Evolutionary conservation across 2,113 vertebrate species (phyloP).

Genomic region (Cyprinus carpio): DNA sequence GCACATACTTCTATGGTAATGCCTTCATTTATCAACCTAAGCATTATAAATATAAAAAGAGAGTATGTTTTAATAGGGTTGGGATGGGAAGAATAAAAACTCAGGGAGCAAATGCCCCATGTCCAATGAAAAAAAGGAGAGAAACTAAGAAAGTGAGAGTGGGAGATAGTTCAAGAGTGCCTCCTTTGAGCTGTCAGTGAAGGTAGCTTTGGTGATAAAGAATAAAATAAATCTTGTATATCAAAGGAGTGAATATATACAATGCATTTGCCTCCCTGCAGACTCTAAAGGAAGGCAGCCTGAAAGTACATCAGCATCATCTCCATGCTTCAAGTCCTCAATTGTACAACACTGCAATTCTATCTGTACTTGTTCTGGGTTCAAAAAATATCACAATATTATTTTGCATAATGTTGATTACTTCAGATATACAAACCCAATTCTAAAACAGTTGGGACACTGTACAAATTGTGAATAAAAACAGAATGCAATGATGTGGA

Average conservation of each 20-base stretch:
- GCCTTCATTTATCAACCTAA: background rate
- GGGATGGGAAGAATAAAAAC: background rate
- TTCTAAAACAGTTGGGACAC: too few relatives aligned
- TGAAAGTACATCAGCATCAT: background rate
- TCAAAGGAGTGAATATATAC: conserved; percentile 3
- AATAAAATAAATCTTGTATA: conserved; percentile 24
- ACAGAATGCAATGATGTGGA: too few relatives aligned
- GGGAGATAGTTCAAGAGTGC: background rate
- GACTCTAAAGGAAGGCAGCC: background rate
- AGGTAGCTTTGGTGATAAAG: background rate
- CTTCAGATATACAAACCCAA: background rate
- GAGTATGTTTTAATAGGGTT: background rate
- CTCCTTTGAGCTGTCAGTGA: background rate
- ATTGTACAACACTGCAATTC: conserved; percentile 53
- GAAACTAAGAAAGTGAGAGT: background rate
- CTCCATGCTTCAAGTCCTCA: background rate
- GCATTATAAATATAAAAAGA: background rate
- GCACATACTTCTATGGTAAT: background rate
- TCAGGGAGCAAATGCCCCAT: background rate
- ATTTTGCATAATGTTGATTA: background rate
- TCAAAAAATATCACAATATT: background rate
- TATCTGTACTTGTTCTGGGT: background rate
- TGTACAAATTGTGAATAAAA: too few relatives aligned
- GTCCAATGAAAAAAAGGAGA: background rate
- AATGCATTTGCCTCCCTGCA: background rate